A percentile compares a stretch with the other conserved stretches of the same genome.
These are phyloP conservation scores for Phyllotreta cruciferae DNA, from an alignment of 2,888 invertebrate genomes.

Conservation along the genomic window DNA sequence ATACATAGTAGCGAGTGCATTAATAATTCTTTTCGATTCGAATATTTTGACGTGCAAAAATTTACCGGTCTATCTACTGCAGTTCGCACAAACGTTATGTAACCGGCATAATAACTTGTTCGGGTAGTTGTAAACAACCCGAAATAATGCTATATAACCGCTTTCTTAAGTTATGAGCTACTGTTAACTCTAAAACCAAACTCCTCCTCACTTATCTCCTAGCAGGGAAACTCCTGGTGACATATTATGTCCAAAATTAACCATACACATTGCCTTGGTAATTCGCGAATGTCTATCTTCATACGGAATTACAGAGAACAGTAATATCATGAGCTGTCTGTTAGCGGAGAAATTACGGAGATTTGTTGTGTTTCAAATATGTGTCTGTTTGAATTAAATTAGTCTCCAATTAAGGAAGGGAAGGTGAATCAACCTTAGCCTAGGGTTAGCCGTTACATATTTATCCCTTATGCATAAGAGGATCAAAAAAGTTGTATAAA, in stretches of 20 bases:
- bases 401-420: conserved; percentile 23
- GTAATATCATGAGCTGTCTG: conserved; percentile 31
- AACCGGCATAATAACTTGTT: too few relatives aligned
- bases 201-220: neutral
- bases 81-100: too few relatives aligned
- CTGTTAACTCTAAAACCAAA: conserved; percentile 1
- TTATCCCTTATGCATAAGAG: neutral
- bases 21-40: too few relatives aligned
- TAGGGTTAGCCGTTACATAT: conserved; percentile 3
- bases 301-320: conserved; percentile 25
- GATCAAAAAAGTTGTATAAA: neutral
- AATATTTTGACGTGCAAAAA: too few relatives aligned
- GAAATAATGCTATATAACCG: conserved; percentile 1
- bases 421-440: neutral
- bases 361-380: conserved; percentile 29
- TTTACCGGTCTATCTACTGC: too few relatives aligned
- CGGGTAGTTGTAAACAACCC: neutral
- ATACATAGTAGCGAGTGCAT: neutral
- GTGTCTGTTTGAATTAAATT: conserved; percentile 26
- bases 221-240: conserved; percentile 8
- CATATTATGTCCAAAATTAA: conserved; percentile 30
- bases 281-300: conserved; percentile 32
- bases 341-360: conserved; percentile 33
- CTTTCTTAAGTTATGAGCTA: neutral
- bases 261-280: conserved; percentile 28